Evolutionary conservation across 2,113 vertebrate species (phyloP).

Genomic region (Panthera tigris): DNA sequence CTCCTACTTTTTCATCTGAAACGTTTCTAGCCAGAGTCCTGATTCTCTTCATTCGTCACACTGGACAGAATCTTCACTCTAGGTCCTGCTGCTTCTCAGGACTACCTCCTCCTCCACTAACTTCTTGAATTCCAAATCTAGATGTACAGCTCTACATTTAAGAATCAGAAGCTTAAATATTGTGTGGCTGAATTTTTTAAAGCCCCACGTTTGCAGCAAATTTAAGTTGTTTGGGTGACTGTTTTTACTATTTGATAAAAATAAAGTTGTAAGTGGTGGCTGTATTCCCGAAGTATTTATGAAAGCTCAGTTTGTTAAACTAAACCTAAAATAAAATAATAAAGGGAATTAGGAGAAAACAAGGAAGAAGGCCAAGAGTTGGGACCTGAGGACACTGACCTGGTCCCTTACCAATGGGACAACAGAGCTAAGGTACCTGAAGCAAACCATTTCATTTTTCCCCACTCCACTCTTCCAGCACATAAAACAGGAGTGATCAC

Average conservation of each 20-base stretch:
- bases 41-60: background rate
- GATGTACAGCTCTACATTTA: background rate
- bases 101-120: background rate
- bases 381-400: background rate
- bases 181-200: background rate
- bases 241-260: background rate
- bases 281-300: background rate
- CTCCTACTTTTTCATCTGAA: background rate
- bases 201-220: background rate
- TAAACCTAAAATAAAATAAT: background rate
- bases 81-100: background rate
- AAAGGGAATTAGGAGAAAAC: background rate
- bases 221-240: background rate
- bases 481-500: background rate
- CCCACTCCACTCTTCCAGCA: background rate
- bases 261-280: background rate
- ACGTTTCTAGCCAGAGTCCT: background rate
- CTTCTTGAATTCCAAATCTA: background rate
- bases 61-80: background rate
- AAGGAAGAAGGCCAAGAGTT: background rate
- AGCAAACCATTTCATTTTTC: background rate
- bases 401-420: background rate
- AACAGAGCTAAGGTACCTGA: background rate
- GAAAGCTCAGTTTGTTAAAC: background rate
- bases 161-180: background rate